Evolutionary conservation across 2,113 vertebrate genomes (phyloP).

Genomic region (Sialia sialis): DNA sequence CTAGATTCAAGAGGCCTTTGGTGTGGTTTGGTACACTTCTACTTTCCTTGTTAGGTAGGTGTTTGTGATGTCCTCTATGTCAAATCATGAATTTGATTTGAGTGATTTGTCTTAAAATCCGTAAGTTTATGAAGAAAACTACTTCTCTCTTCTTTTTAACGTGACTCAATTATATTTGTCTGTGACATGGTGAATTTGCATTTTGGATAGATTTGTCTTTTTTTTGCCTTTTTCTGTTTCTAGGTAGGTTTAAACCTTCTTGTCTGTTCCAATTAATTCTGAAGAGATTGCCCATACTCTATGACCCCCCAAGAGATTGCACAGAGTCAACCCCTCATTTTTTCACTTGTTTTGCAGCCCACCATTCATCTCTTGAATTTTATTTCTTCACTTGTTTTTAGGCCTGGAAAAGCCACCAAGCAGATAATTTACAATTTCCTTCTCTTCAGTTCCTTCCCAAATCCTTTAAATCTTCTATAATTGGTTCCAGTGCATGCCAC

Average conservation of each 20-base stretch:
- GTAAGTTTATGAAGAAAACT: not conserved
- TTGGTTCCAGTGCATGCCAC: not conserved
- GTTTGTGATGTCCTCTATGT: not conserved
- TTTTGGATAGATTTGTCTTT: not conserved
- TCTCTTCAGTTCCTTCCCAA: not conserved
- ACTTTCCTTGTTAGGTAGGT: not conserved
- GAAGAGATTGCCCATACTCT: not conserved
- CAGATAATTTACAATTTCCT: not conserved
- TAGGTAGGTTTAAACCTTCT: not conserved
- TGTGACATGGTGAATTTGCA: not conserved
- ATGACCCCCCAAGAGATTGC: not conserved
- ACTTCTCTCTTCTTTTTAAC: not conserved
- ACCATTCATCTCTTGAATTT: not conserved
- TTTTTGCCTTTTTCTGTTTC: not conserved
- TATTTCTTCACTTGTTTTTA: not conserved
- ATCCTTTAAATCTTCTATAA: slow-evolving; percentile 1
- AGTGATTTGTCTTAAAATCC: not conserved
- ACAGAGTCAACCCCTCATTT: not conserved
- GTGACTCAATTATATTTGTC: not conserved
- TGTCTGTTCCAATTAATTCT: not conserved
- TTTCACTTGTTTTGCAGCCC: not conserved
- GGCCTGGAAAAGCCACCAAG: not conserved
- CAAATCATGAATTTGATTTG: not conserved
- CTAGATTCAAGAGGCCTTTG: not conserved
- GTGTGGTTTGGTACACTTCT: not conserved